Evolutionary conservation across 2,797 vertebrate genomes (phyloP).

Genomic region (Silurus aristotelis): DNA sequence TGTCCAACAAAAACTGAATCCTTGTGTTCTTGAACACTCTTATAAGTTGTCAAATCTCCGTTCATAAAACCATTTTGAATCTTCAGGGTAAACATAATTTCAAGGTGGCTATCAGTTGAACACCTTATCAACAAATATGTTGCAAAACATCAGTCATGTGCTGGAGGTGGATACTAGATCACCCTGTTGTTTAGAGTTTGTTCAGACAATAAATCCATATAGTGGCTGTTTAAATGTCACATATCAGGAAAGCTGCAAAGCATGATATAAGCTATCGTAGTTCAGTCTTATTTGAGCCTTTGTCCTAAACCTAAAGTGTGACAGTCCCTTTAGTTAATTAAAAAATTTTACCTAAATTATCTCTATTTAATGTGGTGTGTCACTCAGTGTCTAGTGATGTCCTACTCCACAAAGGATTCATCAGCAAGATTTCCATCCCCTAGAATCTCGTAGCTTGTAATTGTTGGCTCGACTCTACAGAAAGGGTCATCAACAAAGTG

Average conservation of each 20-base stretch:
- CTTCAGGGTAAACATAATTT: not conserved
- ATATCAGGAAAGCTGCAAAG: not conserved
- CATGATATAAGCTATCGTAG: not conserved
- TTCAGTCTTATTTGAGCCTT: not conserved
- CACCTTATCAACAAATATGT: not conserved
- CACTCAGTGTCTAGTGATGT: not conserved
- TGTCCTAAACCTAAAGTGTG: not conserved
- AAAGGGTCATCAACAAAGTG: conserved; percentile 4
- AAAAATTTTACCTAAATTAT: not conserved
- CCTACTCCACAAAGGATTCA: not conserved
- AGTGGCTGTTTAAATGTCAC: not conserved
- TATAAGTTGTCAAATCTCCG: not conserved
- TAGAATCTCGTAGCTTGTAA: not conserved
- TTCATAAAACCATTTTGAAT: not conserved
- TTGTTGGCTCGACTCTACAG: not conserved
- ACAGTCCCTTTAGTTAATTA: not conserved
- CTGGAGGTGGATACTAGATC: not conserved
- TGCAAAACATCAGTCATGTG: conserved; percentile 2
- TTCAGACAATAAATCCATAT: not conserved
- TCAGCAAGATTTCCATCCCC: conserved; percentile 4
- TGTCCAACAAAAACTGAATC: not conserved
- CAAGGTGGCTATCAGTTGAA: not conserved
- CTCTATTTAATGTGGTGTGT: not conserved
- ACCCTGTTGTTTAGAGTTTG: not conserved
- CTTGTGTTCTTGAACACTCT: not conserved